Percentiles rank a stretch among this genome's conserved stretches.
These are phyloP conservation scores for Oxyscelio sp. DNA, from an alignment of 2,888 invertebrate species.

Conservation along the genomic window DNA sequence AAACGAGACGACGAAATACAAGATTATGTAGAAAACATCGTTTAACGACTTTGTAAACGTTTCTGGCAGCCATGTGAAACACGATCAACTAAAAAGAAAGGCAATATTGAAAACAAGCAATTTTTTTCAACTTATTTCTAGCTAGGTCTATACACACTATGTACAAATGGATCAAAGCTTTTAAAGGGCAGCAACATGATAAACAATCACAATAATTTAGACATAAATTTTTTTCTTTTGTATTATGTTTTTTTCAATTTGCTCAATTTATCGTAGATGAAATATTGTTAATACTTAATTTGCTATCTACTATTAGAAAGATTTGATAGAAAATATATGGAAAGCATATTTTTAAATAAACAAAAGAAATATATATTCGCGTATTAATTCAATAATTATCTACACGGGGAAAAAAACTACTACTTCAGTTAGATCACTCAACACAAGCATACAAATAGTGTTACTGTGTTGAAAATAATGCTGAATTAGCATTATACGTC, in stretches of 20 bases:
- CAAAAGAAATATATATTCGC: too few species aligned
- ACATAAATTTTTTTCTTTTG: too few species aligned
- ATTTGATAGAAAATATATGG: constrained; percentile 27
- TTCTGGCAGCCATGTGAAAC: constrained; percentile 37
- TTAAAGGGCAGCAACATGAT: constrained; percentile 32
- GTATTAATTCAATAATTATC: too few species aligned
- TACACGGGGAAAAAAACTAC: too few species aligned
- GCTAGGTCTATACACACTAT: constrained; percentile 43
- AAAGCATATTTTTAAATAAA: constrained; percentile 17
- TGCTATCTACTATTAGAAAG: constrained; percentile 34
- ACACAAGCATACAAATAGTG: too few species aligned
- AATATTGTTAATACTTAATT: constrained; percentile 27
- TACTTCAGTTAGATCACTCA: too few species aligned
- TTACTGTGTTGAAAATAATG: too few species aligned
- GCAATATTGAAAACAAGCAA: constrained; percentile 2
- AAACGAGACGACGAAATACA: constrained; percentile 11
- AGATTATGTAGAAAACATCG: constrained; percentile 40
- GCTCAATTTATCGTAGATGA: constrained; percentile 17
- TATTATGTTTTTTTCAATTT: neutral
- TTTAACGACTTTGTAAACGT: constrained; percentile 43
- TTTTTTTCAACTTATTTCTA: constrained; percentile 48
- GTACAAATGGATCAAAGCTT: constrained; percentile 42
- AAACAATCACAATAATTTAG: too few species aligned
- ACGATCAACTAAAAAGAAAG: constrained; percentile 2
- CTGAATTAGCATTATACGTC: too few species aligned